A percentile compares a stretch with the other conserved stretches of the same genome.
These are phyloP conservation scores for Potamarius usumacintae DNA, from an alignment of 2,113 vertebrate species.

Conservation along the genomic window DNA sequence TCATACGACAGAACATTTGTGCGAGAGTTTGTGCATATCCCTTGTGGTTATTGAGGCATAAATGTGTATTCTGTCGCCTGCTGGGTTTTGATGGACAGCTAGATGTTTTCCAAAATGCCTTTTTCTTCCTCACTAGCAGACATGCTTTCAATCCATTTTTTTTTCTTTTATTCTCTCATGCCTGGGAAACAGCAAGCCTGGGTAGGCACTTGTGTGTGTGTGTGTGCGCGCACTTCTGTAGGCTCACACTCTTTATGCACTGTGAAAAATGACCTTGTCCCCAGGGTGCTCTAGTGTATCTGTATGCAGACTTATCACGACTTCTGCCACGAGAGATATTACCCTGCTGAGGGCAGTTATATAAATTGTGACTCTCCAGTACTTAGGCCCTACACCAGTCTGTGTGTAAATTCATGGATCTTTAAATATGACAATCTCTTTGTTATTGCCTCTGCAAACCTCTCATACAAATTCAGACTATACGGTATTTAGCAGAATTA, in stretches of 20 bases:
- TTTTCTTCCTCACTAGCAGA: background rate
- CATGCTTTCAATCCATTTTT: conserved; percentile 17
- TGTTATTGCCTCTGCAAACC: no score
- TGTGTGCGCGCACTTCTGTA: conserved; percentile 57
- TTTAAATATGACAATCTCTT: background rate
- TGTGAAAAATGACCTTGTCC: conserved; percentile 33
- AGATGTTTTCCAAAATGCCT: conserved; percentile 8
- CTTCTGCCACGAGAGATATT: conserved; percentile 39
- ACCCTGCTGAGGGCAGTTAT: conserved; percentile 28
- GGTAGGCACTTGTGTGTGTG: conserved; percentile 37
- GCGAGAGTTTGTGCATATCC: background rate
- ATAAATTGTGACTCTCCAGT: conserved; percentile 4
- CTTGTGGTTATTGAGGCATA: conserved; percentile 18
- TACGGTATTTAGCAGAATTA: background rate
- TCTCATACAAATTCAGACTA: background rate
- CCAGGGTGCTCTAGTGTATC: conserved; percentile 36
- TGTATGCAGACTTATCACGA: conserved; percentile 47
- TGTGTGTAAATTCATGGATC: background rate
- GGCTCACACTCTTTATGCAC: conserved; percentile 48
- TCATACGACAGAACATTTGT: conserved; percentile 19
- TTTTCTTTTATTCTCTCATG: conserved; percentile 50
- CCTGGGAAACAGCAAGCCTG: conserved; percentile 54
- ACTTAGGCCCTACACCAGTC: background rate
- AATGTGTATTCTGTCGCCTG: conserved; percentile 30
- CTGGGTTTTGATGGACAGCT: conserved; percentile 33